phyloP scores from a whole-genome alignment of 2,113 vertebrate genomes.

The Colinus virginianus region DNA sequence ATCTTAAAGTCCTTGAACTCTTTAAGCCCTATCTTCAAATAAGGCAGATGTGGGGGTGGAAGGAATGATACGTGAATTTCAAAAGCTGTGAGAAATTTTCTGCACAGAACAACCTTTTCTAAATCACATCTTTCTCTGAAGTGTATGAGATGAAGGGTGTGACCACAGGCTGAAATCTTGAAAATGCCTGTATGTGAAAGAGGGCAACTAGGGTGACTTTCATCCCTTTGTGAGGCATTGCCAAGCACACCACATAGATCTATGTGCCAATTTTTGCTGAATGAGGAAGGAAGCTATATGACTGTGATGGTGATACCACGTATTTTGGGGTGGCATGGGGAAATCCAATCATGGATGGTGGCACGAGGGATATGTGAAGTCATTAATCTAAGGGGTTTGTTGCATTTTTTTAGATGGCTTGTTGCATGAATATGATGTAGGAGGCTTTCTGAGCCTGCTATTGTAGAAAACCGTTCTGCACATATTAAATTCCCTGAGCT shows the following conservation, averaged over 20 bases:
- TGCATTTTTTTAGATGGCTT: neutral
- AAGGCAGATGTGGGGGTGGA: neutral
- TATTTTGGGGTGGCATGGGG: neutral
- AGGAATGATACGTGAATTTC: neutral
- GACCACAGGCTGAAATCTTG: neutral
- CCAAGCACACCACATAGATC: accelerated
- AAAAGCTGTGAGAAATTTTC: neutral
- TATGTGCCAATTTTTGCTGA: neutral
- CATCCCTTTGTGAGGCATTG: neutral
- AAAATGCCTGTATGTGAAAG: neutral
- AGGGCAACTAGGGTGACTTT: neutral
- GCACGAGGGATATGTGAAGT: conserved; percentile 17
- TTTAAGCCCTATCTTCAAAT: neutral
- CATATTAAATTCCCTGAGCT: neutral
- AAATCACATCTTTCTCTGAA: neutral
- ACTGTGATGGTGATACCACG: neutral
- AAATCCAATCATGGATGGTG: neutral
- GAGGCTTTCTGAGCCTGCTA: neutral
- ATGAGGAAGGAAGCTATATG: neutral
- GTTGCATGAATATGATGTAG: neutral
- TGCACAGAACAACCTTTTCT: neutral
- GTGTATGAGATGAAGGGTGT: neutral
- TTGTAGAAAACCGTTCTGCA: neutral
- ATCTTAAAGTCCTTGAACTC: neutral
- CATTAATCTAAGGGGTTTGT: conserved; percentile 7